Conservation (phyloP, 2,888 invertebrate species). For the Congeria kusceri region DNA sequence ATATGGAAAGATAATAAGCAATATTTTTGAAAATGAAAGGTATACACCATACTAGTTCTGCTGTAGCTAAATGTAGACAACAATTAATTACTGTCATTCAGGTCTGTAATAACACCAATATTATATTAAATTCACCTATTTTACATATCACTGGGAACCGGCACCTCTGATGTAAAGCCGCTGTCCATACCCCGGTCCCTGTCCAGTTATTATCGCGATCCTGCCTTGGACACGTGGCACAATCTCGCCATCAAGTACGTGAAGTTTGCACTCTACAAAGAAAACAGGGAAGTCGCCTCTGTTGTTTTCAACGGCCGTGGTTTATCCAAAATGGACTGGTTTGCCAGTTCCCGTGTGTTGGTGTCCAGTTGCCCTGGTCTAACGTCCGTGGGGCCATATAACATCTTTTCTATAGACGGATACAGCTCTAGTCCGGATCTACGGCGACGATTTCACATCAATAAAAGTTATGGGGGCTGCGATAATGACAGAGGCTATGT, state of each 20-base stretch:
- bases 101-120: no score
- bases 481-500: slow-evolving; percentile 7
- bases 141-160: neutral
- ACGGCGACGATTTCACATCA: slow-evolving; percentile 18
- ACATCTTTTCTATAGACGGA: no score
- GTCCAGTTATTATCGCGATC: slow-evolving; percentile 17
- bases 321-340: slow-evolving; percentile 20
- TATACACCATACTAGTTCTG: no score
- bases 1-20: no score
- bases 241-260: slow-evolving; percentile 7
- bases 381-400: no score
- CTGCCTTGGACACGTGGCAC: slow-evolving; percentile 3
- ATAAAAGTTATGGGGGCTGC: slow-evolving; percentile 9
- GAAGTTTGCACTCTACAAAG: slow-evolving; percentile 15
- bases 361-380: slow-evolving; percentile 12
- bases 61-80: no score
- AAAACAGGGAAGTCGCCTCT: slow-evolving; percentile 19
- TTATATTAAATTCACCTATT: no score
- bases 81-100: no score
- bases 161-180: neutral
- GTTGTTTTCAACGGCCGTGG: slow-evolving; percentile 29
- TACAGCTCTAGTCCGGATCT: no score
- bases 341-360: slow-evolving; percentile 1
- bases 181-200: slow-evolving; percentile 12
- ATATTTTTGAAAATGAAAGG: no score